Base-by-base conservation (phyloP, 2,797 vertebrate genomes). In the Clarias laeviceps region DNA sequence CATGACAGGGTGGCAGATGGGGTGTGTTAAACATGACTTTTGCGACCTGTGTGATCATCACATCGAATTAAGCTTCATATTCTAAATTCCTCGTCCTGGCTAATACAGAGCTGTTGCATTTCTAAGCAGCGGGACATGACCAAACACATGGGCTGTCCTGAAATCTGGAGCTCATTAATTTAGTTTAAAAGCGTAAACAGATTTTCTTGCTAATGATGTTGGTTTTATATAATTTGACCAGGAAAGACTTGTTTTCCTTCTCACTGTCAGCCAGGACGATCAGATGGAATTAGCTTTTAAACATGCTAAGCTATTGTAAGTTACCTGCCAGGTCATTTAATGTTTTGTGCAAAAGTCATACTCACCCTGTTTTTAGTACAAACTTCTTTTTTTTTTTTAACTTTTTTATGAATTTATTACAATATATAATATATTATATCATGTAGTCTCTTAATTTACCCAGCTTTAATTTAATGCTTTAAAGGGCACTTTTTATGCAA, bases 1-100 rank as follows among this genome's bases (percentile, higher is more conserved):
- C 15, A n/a, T 24, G 37, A 7, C 14, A 50, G 73, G 84, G 88
- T 69, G 83, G 78, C 45, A 61, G 59, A 70, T 82, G 37, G n/a
- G 45, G 62, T 8, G 24, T 62, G 62, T 83, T 69, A 20, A 82
- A 77, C 62, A 69, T 34, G 66, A 78, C 80, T 56, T 70, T 29
- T 91, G 40, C 88, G 80, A 89, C 87, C 88, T 88, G 79, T 61
- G 84, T 87, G 91, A 92, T 94, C 90, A 93, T 88, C 89, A 93
- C 89, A 92, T 88, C 91, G 88, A 91, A 89, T 88, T 90, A 91
- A 89, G 90, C 89, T 89, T 87, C 78, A 70, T 8, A 54, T 72
- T 83, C 29, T 59, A 29, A 87, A 70, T 69, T 89, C 50, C 84
- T 87, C 91, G 84, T 74, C 66, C 88, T 18, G 88, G 66, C 92